Base-by-base conservation (phyloP, 2,113 vertebrate species). In the Lota lota region DNA sequence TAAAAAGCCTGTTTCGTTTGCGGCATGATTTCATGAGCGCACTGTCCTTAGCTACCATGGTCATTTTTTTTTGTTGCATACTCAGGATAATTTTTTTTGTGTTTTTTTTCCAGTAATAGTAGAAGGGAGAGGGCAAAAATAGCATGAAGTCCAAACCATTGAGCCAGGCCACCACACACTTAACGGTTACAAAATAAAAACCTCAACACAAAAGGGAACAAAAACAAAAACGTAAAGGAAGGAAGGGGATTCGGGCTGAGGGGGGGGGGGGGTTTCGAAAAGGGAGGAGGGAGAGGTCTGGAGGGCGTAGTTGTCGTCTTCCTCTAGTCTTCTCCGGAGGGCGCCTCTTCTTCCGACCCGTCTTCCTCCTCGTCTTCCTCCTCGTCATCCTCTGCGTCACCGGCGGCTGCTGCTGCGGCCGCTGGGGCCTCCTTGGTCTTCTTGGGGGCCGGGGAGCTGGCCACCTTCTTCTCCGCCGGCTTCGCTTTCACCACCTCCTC, bases 301-400 rank as follows among this genome's bases (percentile, higher is more conserved):
- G 40, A 47, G 40, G 40, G 40, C 40, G 40, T 4, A 33, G 28
- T 33, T 6, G 28, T 47, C 40, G 69, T 58, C 83, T 76, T 83
- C 76, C 79, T 87, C 93, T 98, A 99, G 93, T 99, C 97, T 92
- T 98, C 97, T 90, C 96, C 96, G 90, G 95, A 98, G 64, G 92
- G 93, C 50, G 93, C 95, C 87, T 99, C 97, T 81, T 99, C 97
- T 92, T 98, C 97, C 75, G 97, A 98, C 70, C 94, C 96, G 63
- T 98, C 96, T 74, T 98, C 95, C 69, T 93, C 92, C 36, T 93
- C 92, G 0, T 93, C 91, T 0, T 91, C 88, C 0, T 91, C 89
- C 22, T 85, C 80, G 0, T 95, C 95, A 51, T 94, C 91, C 17
- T 95, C 91, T n/a, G 95, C 94, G 80, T 93, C 93, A 51, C 78